Percentiles rank a stretch among this genome's conserved stretches.
These are phyloP conservation scores for Tethya wilhelma DNA, from an alignment of 37 sponge, comb jelly and placozoan species.

Conservation along the genomic window DNA sequence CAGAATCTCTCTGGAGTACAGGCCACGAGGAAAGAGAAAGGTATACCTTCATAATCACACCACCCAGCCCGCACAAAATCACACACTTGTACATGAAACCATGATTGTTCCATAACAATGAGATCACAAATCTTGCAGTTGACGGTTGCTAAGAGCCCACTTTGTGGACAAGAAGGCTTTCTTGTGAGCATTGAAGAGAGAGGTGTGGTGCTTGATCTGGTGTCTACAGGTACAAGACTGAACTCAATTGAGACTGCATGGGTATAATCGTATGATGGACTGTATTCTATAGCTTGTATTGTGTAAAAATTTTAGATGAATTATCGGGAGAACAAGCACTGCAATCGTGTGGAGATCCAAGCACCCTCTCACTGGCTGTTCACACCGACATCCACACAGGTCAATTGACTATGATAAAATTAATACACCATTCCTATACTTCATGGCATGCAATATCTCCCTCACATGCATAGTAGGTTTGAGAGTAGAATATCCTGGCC, in stretches of 20 bases:
- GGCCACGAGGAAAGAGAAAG: not conserved
- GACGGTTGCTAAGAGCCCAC: constrained; percentile 51
- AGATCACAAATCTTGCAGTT: too few species aligned
- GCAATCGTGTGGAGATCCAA: not conserved
- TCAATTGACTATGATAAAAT: too few species aligned
- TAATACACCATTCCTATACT: not conserved
- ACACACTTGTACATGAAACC: too few species aligned
- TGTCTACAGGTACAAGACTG: constrained; percentile 1
- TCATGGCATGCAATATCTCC: not conserved
- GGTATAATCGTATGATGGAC: too few species aligned
- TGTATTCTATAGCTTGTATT: not conserved
- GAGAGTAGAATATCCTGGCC: not conserved
- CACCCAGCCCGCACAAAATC: too few species aligned
- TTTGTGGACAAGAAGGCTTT: constrained; percentile 9
- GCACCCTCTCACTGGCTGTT: not conserved
- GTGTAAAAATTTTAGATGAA: not conserved
- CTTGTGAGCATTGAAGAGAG: constrained; percentile 21
- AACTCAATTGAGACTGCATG: too few species aligned
- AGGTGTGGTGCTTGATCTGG: constrained; percentile 28
- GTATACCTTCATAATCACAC: too few species aligned
- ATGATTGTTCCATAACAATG: too few species aligned
- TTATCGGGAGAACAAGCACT: not conserved
- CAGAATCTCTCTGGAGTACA: constrained; percentile 57
- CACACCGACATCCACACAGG: not conserved
- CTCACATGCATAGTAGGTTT: not conserved